Evolutionary conservation across 2,888 invertebrate genomes (phyloP), one percentile per base, ranked within the genome.

Genomic region (Formica aserva): DNA sequence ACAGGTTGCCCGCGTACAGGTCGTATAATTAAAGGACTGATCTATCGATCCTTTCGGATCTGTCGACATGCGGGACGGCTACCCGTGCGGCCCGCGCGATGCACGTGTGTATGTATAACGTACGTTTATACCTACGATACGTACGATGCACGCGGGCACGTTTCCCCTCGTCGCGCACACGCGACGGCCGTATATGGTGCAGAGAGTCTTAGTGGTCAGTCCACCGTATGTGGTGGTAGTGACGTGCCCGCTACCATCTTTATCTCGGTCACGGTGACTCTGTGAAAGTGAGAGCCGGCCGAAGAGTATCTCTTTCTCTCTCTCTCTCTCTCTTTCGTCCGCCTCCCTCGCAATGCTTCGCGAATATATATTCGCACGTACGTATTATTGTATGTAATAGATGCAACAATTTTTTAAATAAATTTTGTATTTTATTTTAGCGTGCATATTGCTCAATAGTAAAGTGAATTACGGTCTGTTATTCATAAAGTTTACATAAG

Each of bases 251-350:
- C 92, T 92, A 92, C 92, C 93, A 92, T 93, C 92, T 92, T 92
- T 93, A 94, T 94, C 93, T 94, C 94, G 94, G 94, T 94, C 94
- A 94, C 93, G 94, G 94, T 91, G 93, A 94, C 94, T 94, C 90
- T 91, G 94, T 93, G 94, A 94, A 94, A 94, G 94, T 94, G 94
- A 94, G 94, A 94, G 94, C 92, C 92, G 87, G 88, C 89, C 77
- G 77, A 75, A 55, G 67, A 77, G 67, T 91, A 85, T 90, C 81
- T 71, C 60, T 78, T 45, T 69, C 57, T 57, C 52, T 45, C 88
- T 91, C 86, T 89, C 83, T 41, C 26, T 26, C 26, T 45, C 66
- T 29, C 45, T 90, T 84, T 88, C 80, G 18, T 38, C 18, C 29
- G 13, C 90, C 52, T 52, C 90, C 85, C 88, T 83, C 80, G 69